Evolutionary conservation across 2,113 vertebrate genomes (phyloP).

Genomic region (Eptatretus burgeri): DNA sequence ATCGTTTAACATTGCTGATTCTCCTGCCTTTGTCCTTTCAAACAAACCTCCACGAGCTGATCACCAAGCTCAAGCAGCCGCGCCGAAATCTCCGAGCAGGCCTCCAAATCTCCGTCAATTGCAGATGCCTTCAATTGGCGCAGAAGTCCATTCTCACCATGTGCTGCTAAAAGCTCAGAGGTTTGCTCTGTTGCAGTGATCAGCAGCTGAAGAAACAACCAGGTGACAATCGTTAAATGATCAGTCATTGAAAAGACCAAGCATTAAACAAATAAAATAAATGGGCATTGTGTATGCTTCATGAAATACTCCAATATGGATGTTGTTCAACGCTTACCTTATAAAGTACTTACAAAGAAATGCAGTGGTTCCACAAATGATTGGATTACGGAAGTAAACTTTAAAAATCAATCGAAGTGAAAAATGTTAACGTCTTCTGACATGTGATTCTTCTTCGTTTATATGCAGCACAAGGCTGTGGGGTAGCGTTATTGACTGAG

Average conservation of each 20-base stretch:
- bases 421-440: too few species aligned
- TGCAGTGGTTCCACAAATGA: too few species aligned
- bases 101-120: slow-evolving; percentile 63
- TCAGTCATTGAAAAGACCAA: neutral
- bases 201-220: slow-evolving; percentile 31
- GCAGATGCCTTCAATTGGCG: slow-evolving; percentile 52
- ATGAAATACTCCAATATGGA: neutral
- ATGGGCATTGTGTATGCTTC: neutral
- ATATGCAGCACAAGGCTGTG: too few species aligned
- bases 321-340: neutral
- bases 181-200: slow-evolving; percentile 38
- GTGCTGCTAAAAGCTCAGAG: slow-evolving; percentile 45
- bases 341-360: neutral
- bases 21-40: neutral
- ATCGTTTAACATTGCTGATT: too few species aligned
- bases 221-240: neutral
- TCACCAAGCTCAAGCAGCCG: slow-evolving; percentile 80
- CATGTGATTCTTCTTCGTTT: too few species aligned
- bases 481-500: too few species aligned
- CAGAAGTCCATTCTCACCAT: slow-evolving; percentile 45
- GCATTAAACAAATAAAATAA: neutral
- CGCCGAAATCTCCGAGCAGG: slow-evolving; percentile 45
- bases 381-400: too few species aligned
- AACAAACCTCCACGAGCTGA: slow-evolving; percentile 59
- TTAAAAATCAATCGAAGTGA: too few species aligned